A percentile compares a stretch with the other conserved stretches of the same genome.
Evolutionary conservation across 2,797 vertebrate species (phyloP).

Genomic region (Rhinichthys osculus): DNA sequence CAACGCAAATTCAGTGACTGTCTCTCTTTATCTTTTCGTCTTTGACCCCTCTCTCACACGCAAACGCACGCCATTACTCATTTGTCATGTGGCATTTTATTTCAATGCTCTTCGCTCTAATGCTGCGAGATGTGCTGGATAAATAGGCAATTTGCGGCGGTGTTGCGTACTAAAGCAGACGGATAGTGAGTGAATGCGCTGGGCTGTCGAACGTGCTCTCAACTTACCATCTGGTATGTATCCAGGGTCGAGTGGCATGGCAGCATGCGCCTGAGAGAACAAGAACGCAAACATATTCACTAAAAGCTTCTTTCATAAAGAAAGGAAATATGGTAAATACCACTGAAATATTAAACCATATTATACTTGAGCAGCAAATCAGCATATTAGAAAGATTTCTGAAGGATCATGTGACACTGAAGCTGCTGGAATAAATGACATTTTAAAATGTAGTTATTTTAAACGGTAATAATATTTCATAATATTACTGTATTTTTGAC

Average conservation of each 20-base stretch:
- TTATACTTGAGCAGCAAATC: neutral
- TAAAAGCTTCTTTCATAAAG: neutral
- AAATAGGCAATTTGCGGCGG: conserved; percentile 11
- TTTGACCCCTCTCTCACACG: conserved; percentile 25
- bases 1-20: conserved; percentile 17
- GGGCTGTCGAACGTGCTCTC: neutral
- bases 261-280: conserved; percentile 68
- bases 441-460: conserved; percentile 1
- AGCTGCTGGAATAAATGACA: neutral
- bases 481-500: neutral
- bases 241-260: conserved; percentile 71
- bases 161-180: conserved; percentile 8
- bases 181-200: neutral
- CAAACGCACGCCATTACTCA: neutral
- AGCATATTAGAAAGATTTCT: neutral
- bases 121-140: neutral
- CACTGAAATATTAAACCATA: neutral
- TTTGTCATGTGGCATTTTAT: conserved; percentile 34
- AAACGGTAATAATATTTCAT: neutral
- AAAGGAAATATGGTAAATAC: neutral
- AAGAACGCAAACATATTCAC: conserved; percentile 1
- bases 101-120: conserved; percentile 8
- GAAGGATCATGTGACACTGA: neutral
- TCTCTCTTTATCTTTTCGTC: conserved; percentile 22
- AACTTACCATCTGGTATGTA: conserved; percentile 76